Base-by-base conservation (phyloP, 2,888 invertebrate genomes). In the Aphrophora alni region DNA sequence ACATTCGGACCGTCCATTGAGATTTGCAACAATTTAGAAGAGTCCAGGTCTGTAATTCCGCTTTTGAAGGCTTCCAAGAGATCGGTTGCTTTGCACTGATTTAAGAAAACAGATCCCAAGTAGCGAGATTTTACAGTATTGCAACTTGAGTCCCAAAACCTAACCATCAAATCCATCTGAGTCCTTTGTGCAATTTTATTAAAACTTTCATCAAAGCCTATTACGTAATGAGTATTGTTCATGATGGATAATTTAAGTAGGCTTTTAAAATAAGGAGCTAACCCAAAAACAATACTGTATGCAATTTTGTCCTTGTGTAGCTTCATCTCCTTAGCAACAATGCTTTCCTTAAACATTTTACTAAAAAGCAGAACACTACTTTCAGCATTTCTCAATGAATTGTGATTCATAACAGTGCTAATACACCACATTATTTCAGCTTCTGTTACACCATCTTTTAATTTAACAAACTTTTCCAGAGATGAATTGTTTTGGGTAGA, bases 141-240 rank as follows among this genome's bases (percentile, higher is more conserved):
- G 1, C 12, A 78, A 38, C 82, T 72, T 38, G 80, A 59, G 68
- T 84, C 78, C 85, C 85, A 86, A 73, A 82, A 86, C 71, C 85
- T 81, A 0, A 87, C 81, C 51, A 82, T 78, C n/a, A 86, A 24
- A 75, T 86, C 86, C 85, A 86, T 87, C 81, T 86, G 85, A 5
- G 74, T 72, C n/a, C n/a, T n/a, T n/a, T n/a, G n/a, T n/a, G n/a
- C n/a, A n/a, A n/a, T n/a, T n/a, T n/a, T n/a, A n/a, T n/a, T n/a
- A n/a, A n/a, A n/a, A n/a, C n/a, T n/a, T n/a, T n/a, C n/a, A n/a
- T n/a, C n/a, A n/a, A n/a, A n/a, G n/a, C n/a, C n/a, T n/a, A n/a
- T n/a, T n/a, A n/a, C n/a, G n/a, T n/a, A n/a, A n/a, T n/a, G n/a
- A n/a, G n/a, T n/a, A n/a, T n/a, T n/a, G n/a, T n/a, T n/a, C n/a